phyloP scores from a whole-genome alignment of 2,113 vertebrate genomes.

The Elachura formosa region DNA sequence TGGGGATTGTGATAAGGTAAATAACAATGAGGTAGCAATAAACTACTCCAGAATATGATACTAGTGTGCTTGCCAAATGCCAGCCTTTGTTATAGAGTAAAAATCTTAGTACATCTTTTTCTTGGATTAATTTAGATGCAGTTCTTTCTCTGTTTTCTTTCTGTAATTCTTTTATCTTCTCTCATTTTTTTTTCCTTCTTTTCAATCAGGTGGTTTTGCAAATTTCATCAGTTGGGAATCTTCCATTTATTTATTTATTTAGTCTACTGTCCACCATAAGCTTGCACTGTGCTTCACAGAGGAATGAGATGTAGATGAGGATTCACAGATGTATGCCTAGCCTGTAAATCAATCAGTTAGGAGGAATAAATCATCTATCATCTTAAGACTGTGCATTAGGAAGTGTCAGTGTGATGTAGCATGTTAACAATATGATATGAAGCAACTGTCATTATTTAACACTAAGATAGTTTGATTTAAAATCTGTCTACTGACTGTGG shows the following conservation, averaged over 20 bases:
- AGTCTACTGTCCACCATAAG: not conserved
- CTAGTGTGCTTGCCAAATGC: not conserved
- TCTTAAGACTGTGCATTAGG: not conserved
- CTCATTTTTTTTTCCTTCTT: not conserved
- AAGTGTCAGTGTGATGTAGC: not conserved
- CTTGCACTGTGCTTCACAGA: not conserved
- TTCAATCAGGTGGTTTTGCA: not conserved
- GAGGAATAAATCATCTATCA: accelerated
- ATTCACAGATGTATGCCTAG: not conserved
- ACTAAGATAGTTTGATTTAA: not conserved
- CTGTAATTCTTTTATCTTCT: not conserved
- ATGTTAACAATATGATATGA: not conserved
- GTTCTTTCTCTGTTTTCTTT: not conserved
- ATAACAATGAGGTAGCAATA: not conserved
- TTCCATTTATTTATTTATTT: not conserved
- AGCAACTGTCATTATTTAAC: not conserved
- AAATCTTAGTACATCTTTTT: not conserved
- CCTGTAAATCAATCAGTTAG: not conserved
- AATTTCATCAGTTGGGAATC: not conserved
- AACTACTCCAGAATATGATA: not conserved
- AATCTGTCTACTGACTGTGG: not conserved
- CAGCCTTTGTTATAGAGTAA: not conserved
- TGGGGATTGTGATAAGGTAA: conserved; percentile 94
- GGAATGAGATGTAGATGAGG: not conserved
- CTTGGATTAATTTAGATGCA: not conserved